Evolutionary conservation across 2,797 vertebrate genomes (phyloP).

Genomic region (Martes flavigula): DNA sequence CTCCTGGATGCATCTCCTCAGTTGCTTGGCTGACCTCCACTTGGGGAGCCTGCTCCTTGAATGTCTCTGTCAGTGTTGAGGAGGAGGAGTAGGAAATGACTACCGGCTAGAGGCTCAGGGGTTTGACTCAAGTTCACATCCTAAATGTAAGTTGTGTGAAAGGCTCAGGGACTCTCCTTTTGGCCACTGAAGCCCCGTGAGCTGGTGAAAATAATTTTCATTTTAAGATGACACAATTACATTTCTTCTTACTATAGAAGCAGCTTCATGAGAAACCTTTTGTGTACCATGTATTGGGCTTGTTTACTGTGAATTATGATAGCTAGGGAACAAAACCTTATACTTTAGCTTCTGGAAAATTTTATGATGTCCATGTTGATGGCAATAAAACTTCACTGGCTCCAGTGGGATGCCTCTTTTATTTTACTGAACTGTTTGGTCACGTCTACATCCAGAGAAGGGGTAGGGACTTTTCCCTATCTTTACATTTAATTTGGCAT

Average conservation of each 20-base stretch:
- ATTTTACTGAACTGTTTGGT: constrained; percentile 63
- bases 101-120: not conserved
- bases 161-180: not conserved
- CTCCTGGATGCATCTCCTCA: not conserved
- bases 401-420: constrained; percentile 57
- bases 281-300: constrained; percentile 20
- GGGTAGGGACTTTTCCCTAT: not conserved
- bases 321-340: constrained; percentile 54
- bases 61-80: not conserved
- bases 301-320: constrained; percentile 65
- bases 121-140: not conserved
- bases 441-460: constrained; percentile 9
- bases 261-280: constrained; percentile 53
- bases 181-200: not conserved
- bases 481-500: constrained; percentile 36
- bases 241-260: constrained; percentile 51
- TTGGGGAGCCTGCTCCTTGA: not conserved
- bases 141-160: not conserved
- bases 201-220: constrained; percentile 9
- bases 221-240: constrained; percentile 46
- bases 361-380: constrained; percentile 51
- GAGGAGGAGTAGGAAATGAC: not conserved
- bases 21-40: not conserved
- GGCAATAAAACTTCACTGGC: constrained; percentile 61
- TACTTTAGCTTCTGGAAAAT: constrained; percentile 37